Conservation (phyloP, 2,113 vertebrate genomes). For the human (Homo sapiens) region GRCh38 chr9:109425001-109425500, state of each 20-base stretch:
- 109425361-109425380: not conserved
- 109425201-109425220: not conserved
- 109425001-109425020: not conserved
- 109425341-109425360: not conserved
- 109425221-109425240: not conserved
- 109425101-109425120: not conserved
- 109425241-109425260: not conserved
- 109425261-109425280: not conserved
- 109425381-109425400: not conserved
- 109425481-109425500: too few species aligned
- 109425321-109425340: not conserved
- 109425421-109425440: too few species aligned
- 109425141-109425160: not conserved
- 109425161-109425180: constrained; percentile 23
- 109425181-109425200: not conserved
- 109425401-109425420: not conserved
- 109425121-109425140: not conserved
- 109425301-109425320: not conserved
- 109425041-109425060: not conserved
- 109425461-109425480: too few species aligned
- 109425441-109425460: too few species aligned
- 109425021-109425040: not conserved
- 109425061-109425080: not conserved
- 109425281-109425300: not conserved
- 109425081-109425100: not conserved